These are phyloP conservation scores for Bedellia somnulentella DNA, from an alignment of 2,888 invertebrate species.

Conservation along the genomic window DNA sequence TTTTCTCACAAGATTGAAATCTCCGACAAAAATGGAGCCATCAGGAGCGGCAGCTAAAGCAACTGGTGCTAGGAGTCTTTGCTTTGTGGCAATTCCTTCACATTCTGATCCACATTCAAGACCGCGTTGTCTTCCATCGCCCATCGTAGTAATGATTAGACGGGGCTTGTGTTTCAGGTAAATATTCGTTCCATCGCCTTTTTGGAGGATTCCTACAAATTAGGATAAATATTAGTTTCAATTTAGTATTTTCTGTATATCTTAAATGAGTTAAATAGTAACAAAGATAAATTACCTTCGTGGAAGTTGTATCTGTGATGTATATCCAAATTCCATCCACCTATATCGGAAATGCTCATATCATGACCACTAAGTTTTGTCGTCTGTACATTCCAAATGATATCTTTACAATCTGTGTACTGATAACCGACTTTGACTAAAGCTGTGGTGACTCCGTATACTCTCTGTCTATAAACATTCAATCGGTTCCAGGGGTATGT, in stretches of 20 bases:
- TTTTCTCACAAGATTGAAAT: constrained; percentile 90
- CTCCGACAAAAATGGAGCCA: constrained; percentile 93
- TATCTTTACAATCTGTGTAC: constrained; percentile 87
- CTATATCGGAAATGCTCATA: constrained; percentile 95
- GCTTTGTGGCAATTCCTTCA: constrained; percentile 76
- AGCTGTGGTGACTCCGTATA: constrained; percentile 95
- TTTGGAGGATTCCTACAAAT: constrained; percentile 85
- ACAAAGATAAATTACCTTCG: constrained; percentile 80
- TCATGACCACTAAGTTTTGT: constrained; percentile 95
- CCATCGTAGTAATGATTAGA: constrained; percentile 88
- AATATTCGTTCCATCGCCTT: constrained; percentile 95
- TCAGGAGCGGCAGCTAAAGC: constrained; percentile 90
- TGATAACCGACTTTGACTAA: constrained; percentile 96
- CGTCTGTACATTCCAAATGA: constrained; percentile 95
- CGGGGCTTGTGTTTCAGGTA: constrained; percentile 92
- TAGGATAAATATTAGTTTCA: background rate
- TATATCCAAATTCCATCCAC: constrained; percentile 97
- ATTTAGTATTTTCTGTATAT: too few species aligned
- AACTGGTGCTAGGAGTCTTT: constrained; percentile 87
- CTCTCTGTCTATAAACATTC: constrained; percentile 94
- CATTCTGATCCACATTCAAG: constrained; percentile 78
- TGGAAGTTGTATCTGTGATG: constrained; percentile 98
- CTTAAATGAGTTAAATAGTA: too few species aligned
- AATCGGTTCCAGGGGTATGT: constrained; percentile 97
- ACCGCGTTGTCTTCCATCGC: constrained; percentile 87